Evolutionary conservation across 2,113 vertebrate genomes (phyloP).

Genomic region (Leptobrachium leishanense): DNA sequence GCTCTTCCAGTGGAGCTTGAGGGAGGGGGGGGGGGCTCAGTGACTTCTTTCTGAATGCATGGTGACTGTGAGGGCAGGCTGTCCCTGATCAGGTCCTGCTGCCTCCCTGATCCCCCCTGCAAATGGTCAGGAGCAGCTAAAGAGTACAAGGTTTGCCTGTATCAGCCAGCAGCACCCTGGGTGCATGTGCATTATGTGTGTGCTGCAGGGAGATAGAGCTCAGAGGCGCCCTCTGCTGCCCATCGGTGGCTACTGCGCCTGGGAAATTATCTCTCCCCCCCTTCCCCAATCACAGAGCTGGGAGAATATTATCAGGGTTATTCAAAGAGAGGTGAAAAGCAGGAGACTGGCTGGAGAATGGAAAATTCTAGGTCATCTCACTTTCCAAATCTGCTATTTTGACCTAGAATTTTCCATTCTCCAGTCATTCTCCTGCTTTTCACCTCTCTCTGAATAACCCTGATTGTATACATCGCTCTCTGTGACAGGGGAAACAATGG

Average conservation of each 20-base stretch:
- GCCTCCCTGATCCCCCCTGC: slow-evolving; percentile 23
- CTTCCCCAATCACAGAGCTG: neutral
- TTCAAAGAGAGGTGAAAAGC: too few relatives aligned
- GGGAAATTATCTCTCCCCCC: neutral
- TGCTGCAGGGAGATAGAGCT: slow-evolving; percentile 25
- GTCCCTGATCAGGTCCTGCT: slow-evolving; percentile 31
- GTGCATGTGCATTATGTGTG: slow-evolving; percentile 16
- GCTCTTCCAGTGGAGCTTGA: slow-evolving; percentile 2
- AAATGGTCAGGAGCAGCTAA: slow-evolving; percentile 24
- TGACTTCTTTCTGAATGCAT: slow-evolving; percentile 25
- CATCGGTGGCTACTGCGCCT: neutral
- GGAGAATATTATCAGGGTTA: too few relatives aligned
- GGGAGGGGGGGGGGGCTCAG: slow-evolving; percentile 2
- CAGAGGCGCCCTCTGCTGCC: slow-evolving; percentile 27
- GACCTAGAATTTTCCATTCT: too few relatives aligned
- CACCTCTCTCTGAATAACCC: too few relatives aligned
- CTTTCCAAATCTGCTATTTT: too few relatives aligned
- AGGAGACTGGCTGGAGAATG: too few relatives aligned
- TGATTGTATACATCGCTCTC: too few relatives aligned
- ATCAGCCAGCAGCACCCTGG: slow-evolving; percentile 15
- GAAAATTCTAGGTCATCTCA: too few relatives aligned
- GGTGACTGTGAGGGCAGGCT: slow-evolving; percentile 16
- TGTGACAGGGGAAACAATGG: too few relatives aligned
- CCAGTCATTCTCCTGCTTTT: too few relatives aligned
- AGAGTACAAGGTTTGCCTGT: slow-evolving; percentile 34